A percentile compares a stretch with the other conserved stretches of the same genome.
phyloP scores from a whole-genome alignment of 2,797 vertebrate genomes.

The Glossophaga mutica region DNA sequence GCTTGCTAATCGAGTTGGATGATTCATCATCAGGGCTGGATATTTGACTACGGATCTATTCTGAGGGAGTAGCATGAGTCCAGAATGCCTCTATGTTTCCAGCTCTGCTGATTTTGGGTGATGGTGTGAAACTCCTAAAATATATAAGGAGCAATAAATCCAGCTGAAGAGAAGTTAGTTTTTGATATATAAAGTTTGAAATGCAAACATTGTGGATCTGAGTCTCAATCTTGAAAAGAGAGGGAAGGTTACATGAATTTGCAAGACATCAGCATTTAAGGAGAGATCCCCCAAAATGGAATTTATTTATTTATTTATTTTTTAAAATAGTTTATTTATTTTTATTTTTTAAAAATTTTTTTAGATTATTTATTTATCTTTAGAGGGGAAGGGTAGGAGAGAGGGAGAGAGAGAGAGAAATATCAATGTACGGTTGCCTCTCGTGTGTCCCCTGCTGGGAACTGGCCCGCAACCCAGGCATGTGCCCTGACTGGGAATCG shows the following conservation, averaged over 20 bases:
- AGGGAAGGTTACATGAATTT: not conserved
- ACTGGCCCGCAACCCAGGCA: too few species aligned
- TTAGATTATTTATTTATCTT: too few species aligned
- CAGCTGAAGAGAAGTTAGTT: not conserved
- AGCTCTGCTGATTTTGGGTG: not conserved
- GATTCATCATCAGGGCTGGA: not conserved
- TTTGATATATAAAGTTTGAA: not conserved
- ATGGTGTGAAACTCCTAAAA: not conserved
- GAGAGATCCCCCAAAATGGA: too few species aligned
- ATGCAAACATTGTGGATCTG: not conserved
- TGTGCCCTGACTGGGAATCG: too few species aligned
- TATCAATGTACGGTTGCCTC: too few species aligned
- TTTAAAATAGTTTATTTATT: too few species aligned
- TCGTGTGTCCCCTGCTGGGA: too few species aligned
- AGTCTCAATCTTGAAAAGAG: not conserved
- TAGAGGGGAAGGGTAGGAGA: too few species aligned
- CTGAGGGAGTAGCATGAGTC: not conserved
- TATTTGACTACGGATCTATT: not conserved
- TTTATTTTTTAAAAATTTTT: too few species aligned
- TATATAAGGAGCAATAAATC: not conserved
- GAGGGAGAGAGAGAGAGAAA: too few species aligned
- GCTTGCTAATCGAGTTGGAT: not conserved
- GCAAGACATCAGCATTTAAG: not conserved
- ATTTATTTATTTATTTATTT: too few species aligned
- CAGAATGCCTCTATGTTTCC: not conserved